Base-by-base conservation (phyloP, 1,140 invertebrate genomes). In the Homarus americanus region DNA sequence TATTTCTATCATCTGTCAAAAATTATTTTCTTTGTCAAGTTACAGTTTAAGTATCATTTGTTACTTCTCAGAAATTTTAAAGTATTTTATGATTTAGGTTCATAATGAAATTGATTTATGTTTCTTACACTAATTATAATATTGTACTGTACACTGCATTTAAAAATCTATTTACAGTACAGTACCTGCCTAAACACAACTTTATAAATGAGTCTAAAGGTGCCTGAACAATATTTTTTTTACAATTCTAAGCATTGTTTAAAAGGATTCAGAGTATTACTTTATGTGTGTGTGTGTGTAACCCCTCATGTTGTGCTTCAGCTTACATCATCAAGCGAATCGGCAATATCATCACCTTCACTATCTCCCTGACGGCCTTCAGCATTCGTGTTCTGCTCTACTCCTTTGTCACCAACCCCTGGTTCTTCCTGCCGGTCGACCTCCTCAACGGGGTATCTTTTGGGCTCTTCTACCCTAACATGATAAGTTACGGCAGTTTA, bases 401-500 rank as follows among this genome's bases (percentile, higher is more conserved):
- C 94, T 98, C 98, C 4, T 94, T 97, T 44, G 94, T 98, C 53
- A 95, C 95, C 2, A 96, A 98, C 94, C 96, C 97, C 0, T 98
- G 97, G 97, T 96, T 95, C 94, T 96, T 97, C 79, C 94, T 99
- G 84, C 96, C 97, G 5, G 96, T 98, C 49, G 98, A 99, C 94
- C 94, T 98, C 87, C 94, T 97, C 12, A 97, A 98, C 94, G 97
- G 97, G 20, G 94, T 98, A 10, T 97, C 97, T 0, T 97, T 97
- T 93, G 98, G 98, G 17, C 95, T 99, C 87, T 97, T 97, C 93
- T 99, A 98, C 95, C 96, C 97, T 0, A 93, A 97, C 15, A 98
- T 98, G 96, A 96, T 97, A 12, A 97, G 97, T 0, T 98, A 98
- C 94, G 97, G 97, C 1, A 97, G 96, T 93, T 96, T 96, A 92